phyloP scores from a whole-genome alignment of 2,113 vertebrate genomes.

The Numenius arquata region DNA sequence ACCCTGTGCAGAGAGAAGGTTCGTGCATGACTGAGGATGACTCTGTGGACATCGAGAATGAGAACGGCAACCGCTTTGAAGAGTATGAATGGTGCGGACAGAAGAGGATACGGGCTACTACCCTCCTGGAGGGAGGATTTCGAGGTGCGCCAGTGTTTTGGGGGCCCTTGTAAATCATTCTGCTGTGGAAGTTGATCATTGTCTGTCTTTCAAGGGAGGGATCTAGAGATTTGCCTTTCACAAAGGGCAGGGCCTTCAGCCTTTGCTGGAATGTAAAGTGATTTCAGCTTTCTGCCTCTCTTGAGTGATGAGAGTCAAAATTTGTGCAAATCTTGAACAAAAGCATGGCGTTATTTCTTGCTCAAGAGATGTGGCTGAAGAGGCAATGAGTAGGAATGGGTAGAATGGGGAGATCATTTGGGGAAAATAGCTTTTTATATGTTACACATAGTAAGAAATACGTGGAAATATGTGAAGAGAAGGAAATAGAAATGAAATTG shows the following conservation, averaged over 20 bases:
- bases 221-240: background rate
- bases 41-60: constrained; percentile 92
- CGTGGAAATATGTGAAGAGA: constrained; percentile 57
- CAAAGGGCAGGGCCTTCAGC: background rate
- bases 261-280: background rate
- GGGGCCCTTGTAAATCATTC: background rate
- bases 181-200: background rate
- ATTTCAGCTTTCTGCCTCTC: background rate
- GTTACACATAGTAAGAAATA: constrained; percentile 64
- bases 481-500: constrained; percentile 75
- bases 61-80: constrained; percentile 94
- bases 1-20: constrained; percentile 88
- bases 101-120: constrained; percentile 96
- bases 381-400: background rate
- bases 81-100: constrained; percentile 99
- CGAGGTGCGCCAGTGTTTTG: constrained; percentile 79
- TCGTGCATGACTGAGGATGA: constrained; percentile 91
- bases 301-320: background rate
- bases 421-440: constrained; percentile 56
- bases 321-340: background rate
- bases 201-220: background rate
- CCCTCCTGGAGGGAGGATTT: constrained; percentile 96
- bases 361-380: background rate
- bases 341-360: background rate
- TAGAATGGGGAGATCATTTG: constrained; percentile 40